Evolutionary conservation across 2,797 vertebrate genomes (phyloP), one percentile per base, ranked within the genome.

Genomic region (Diceros bicornis): DNA sequence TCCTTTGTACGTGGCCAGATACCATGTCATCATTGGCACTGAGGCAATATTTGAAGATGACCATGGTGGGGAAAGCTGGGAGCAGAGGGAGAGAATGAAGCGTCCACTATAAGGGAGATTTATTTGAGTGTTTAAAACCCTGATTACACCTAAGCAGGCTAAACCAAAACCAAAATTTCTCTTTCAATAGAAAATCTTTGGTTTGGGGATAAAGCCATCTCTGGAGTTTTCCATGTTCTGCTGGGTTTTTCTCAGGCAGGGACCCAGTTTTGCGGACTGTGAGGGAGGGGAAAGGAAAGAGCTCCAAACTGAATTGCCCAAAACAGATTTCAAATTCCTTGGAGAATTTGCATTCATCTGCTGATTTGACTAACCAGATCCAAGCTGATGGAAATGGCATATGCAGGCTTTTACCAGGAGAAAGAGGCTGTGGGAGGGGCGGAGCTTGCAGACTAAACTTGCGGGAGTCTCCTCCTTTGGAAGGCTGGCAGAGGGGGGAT

Each of bases 311-410:
- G 55, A 85, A 89, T 59, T 55, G 81, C 44, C 44, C 85, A 57
- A 88, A 91, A 27, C 89, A 34, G 62, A 71, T 90, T 91, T 95
- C 81, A 52, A 68, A 89, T 91, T 88, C 79, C 14, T 37, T 9
- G 14, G 78, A 66, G 62, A 72, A 59, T 97, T 97, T 98, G 93
- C 86, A 20, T 96, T 27, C 34, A 7, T 61, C 68, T 89, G 9
- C 59, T 77, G 57, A 88, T 95, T 91, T 98, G 93, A 89, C 78
- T 97, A 69, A 44, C 18, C 59, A 75, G 89, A 52, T 86, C 81
- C 32, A 23, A 64, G 59, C 4, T 1, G 41, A 96, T 91, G 89
- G 91, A 97, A 97, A 96, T 47, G 23, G 13, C 44, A 5, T 29
- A 71, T 21, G 27, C 29, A 86, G 81, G 69, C 69, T 96, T 91